A percentile compares a stretch with the other conserved stretches of the same genome.
Evolutionary conservation across 2,888 invertebrate genomes (phyloP).

Genomic region (Pogonocherus hispidulus): DNA sequence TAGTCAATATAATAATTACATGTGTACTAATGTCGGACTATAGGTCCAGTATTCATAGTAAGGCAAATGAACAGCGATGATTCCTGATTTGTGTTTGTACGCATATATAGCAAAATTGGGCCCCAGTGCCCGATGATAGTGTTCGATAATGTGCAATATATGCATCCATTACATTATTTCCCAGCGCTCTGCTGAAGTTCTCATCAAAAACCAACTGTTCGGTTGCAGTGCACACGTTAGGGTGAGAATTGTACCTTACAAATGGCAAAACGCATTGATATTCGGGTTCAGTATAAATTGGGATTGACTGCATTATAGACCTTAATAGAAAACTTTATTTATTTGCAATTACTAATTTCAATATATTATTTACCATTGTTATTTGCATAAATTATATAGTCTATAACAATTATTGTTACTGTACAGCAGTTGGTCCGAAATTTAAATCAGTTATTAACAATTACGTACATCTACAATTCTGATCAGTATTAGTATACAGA

Average conservation of each 20-base stretch:
- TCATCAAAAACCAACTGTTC: constrained; percentile 49
- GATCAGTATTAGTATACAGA: too few species aligned
- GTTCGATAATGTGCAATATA: constrained; percentile 53
- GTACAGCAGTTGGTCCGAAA: not conserved
- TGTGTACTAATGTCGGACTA: not conserved
- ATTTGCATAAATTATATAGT: constrained; percentile 43
- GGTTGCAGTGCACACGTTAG: constrained; percentile 35
- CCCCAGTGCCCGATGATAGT: constrained; percentile 44
- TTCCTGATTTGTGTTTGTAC: constrained; percentile 53
- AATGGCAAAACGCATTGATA: constrained; percentile 24
- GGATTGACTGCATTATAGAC: constrained; percentile 39
- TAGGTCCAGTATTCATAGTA: not conserved
- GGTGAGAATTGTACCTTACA: constrained; percentile 37
- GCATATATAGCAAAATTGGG: constrained; percentile 51
- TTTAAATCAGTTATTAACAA: not conserved
- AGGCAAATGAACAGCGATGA: constrained; percentile 35
- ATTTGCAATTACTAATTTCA: constrained; percentile 41
- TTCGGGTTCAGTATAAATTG: constrained; percentile 24
- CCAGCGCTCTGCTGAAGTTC: constrained; percentile 32
- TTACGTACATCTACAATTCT: too few species aligned
- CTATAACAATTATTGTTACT: not conserved
- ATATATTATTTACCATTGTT: constrained; percentile 45
- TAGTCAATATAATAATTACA: constrained; percentile 28
- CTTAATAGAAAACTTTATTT: constrained; percentile 45
- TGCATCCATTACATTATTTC: constrained; percentile 48